These are phyloP conservation scores for Callimorpha dominula DNA, from an alignment of 2,888 invertebrate species.

Conservation along the genomic window DNA sequence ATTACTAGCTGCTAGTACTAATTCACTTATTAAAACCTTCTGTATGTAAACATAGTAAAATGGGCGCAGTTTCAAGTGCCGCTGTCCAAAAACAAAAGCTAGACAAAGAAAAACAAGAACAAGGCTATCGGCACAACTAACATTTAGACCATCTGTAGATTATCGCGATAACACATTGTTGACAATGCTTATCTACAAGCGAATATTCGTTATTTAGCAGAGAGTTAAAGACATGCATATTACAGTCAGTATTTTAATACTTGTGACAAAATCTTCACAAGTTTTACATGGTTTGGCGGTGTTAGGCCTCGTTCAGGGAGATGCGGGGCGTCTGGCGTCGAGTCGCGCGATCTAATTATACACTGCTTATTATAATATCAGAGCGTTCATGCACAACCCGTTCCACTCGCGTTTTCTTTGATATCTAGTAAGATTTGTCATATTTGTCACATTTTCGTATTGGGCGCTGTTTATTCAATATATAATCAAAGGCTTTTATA, in stretches of 20 bases:
- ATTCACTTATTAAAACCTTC: neutral
- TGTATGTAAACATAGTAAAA: neutral
- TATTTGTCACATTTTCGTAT: no score
- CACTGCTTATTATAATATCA: no score
- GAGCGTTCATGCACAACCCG: no score
- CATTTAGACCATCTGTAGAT: conserved; percentile 43
- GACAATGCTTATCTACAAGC: conserved; percentile 34
- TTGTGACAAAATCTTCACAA: no score
- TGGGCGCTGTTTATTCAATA: no score
- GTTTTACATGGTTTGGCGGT: no score
- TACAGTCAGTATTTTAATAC: neutral
- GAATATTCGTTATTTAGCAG: conserved; percentile 35
- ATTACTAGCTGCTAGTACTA: neutral
- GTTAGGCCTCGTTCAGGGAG: no score
- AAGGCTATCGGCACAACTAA: conserved; percentile 31
- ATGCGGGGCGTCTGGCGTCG: no score
- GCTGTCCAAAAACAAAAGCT: conserved; percentile 20
- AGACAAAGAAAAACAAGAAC: conserved; percentile 15
- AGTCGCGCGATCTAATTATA: no score
- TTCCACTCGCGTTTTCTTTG: no score
- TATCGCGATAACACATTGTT: conserved; percentile 39
- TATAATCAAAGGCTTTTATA: no score
- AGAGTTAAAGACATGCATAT: conserved; percentile 9
- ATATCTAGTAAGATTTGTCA: no score
- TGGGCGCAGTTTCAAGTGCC: conserved; percentile 2